These are phyloP conservation scores for Omphaloscelis lunosa DNA, from an alignment of 2,888 invertebrate genomes.

Conservation along the genomic window DNA sequence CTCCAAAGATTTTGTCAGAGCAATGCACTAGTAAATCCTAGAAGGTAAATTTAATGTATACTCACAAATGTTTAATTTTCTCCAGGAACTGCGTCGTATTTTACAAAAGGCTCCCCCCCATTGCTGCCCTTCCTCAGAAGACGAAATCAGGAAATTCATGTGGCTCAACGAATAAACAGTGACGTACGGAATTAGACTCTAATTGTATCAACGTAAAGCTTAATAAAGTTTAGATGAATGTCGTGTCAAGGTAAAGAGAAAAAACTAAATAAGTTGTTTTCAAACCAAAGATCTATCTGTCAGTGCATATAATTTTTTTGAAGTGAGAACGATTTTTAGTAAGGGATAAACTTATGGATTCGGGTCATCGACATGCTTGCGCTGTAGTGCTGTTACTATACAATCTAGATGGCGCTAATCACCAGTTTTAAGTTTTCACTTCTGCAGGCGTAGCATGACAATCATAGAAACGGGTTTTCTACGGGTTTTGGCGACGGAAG, in stretches of 20 bases:
- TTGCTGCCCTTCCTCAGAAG: constrained; percentile 93
- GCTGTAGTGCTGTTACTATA: too few species aligned
- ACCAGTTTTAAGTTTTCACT: too few species aligned
- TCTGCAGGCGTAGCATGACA: too few species aligned
- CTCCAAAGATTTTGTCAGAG: not conserved
- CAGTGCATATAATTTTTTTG: not conserved
- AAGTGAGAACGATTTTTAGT: too few species aligned
- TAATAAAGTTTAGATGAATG: constrained; percentile 20
- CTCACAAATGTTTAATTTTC: constrained; percentile 15
- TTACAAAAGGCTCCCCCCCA: constrained; percentile 90
- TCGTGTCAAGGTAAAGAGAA: constrained; percentile 1
- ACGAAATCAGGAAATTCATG: constrained; percentile 92
- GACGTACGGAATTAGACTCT: constrained; percentile 27
- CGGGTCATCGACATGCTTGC: too few species aligned
- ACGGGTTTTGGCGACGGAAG: too few species aligned
- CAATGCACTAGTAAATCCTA: not conserved
- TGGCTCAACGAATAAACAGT: constrained; percentile 87
- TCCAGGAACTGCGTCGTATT: constrained; percentile 82
- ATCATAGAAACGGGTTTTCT: too few species aligned
- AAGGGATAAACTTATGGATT: too few species aligned
- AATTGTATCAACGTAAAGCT: constrained; percentile 19
- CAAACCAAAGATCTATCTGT: not conserved
- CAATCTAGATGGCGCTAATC: too few species aligned
- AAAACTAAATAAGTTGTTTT: constrained; percentile 7
- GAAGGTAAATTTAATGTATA: not conserved